A percentile compares a stretch with the other conserved stretches of the same genome.
Conservation (phyloP, 92 coral and sea anemone genomes). For the Epizoanthus illoricatus region DNA sequence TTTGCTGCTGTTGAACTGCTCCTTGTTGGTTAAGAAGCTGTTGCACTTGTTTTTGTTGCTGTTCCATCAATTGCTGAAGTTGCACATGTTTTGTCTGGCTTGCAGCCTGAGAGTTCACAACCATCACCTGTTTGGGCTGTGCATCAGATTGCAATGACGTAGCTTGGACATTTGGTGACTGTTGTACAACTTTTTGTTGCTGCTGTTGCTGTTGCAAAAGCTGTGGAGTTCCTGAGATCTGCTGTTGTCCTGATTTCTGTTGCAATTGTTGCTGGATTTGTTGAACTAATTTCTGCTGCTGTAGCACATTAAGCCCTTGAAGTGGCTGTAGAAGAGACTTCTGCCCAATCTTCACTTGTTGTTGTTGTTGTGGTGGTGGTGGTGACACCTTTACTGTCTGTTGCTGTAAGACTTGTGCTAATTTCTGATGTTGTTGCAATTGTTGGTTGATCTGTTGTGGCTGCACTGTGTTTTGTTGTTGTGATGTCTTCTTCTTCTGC, state of each 20-base stretch:
- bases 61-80: conserved; percentile 36
- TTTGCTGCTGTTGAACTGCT: conserved; percentile 44
- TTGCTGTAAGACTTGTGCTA: conserved; percentile 42
- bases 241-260: conserved; percentile 32
- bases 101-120: conserved; percentile 24
- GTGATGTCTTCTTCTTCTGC: not conserved
- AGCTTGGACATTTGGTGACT: not conserved
- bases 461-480: conserved; percentile 64
- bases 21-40: conserved; percentile 50
- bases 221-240: conserved; percentile 10
- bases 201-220: conserved; percentile 32
- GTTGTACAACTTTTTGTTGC: conserved; percentile 19
- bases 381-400: conserved; percentile 7
- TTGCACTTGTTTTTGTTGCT: conserved; percentile 50
- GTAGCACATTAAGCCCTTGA: conserved; percentile 17
- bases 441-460: conserved; percentile 27
- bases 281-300: conserved; percentile 50
- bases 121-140: conserved; percentile 21
- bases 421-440: conserved; percentile 29
- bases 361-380: conserved; percentile 38
- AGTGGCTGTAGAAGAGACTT: conserved; percentile 33
- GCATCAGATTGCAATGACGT: conserved; percentile 11
- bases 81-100: conserved; percentile 14
- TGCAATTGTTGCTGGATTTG: conserved; percentile 65
- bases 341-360: conserved; percentile 38